Base-by-base conservation (phyloP, 92 coral and sea anemone genomes). In the Galaxea fascicularis region DNA sequence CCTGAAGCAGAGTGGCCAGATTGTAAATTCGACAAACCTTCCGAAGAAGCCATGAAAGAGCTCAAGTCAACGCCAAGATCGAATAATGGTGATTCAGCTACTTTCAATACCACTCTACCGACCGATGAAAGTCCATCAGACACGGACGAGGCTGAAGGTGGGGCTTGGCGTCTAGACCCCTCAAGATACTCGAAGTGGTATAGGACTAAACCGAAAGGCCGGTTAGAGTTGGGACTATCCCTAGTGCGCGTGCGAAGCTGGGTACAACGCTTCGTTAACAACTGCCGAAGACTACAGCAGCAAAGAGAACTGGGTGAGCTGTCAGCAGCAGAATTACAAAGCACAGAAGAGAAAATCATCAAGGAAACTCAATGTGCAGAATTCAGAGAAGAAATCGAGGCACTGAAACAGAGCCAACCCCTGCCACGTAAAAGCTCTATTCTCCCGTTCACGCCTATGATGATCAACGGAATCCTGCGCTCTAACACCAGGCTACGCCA, bases 161-260 rank as follows among this genome's bases (percentile, higher is more conserved):
- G n/a, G n/a, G n/a, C n/a, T n/a, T 60, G 66, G 30, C 30, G 30
- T 21, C 24, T 60, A 22, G 29, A 60, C 30, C 66, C 66, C 66
- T 7, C 30, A 22, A 22, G 66, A 25, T 60, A 21, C 30, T 60
- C 66, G 9, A 60, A 65, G 29, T 65, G 70, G 70, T 58, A 22
- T n/a, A 58, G 20, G 20, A 26, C 20, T 8, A 58, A 58, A 58
- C 64, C 25, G 0, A 58, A 58, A 17, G 26, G 64, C 18, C 20
- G 4, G 25, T 0, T 58, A 10, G 64, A 58, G 10, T n/a, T 89
- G n/a, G 90, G 91, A 52, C 25, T 82, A 24, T 92, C 93, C 1
- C 24, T 89, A 18, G 93, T 93, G 20, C 90, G 80, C 20, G 88
- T 83, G 29, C 56, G 82, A 70, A 80, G 89, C n/a, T 86, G 91